Evolutionary conservation across 2,113 vertebrate species (phyloP).

Genomic region (Physeter macrocephalus): DNA sequence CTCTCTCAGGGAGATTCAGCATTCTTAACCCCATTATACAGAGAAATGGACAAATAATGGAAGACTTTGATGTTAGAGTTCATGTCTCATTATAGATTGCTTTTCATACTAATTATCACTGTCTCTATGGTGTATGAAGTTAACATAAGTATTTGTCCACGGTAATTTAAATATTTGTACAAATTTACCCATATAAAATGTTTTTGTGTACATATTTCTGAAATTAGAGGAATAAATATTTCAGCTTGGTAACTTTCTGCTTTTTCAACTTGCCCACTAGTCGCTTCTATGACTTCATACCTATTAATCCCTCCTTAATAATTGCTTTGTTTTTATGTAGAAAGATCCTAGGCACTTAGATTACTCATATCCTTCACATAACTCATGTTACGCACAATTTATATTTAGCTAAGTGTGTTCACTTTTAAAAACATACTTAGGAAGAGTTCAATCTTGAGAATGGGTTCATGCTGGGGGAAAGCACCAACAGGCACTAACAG

Average conservation of each 20-base stretch:
- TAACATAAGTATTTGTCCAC: neutral
- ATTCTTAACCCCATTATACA: neutral
- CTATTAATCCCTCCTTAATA: neutral
- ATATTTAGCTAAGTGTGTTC: neutral
- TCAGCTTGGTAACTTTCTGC: neutral
- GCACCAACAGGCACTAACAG: slow-evolving; percentile 18
- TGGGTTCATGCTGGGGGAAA: slow-evolving; percentile 38
- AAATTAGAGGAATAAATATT: neutral
- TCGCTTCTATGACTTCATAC: neutral
- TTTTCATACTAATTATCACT: neutral
- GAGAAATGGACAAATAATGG: neutral
- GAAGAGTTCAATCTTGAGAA: slow-evolving; percentile 39
- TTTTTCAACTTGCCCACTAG: neutral
- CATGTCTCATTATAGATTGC: neutral
- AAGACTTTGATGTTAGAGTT: neutral
- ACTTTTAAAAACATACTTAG: neutral
- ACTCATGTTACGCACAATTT: neutral
- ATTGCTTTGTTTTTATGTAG: neutral
- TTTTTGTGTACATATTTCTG: neutral
- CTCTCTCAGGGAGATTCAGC: neutral
- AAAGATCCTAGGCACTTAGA: neutral
- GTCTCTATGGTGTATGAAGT: neutral
- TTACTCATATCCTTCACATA: neutral
- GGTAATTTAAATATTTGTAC: neutral
- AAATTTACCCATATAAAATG: neutral